Conservation (phyloP, 2,888 invertebrate species). For the Herminia tarsipennalis region DNA sequence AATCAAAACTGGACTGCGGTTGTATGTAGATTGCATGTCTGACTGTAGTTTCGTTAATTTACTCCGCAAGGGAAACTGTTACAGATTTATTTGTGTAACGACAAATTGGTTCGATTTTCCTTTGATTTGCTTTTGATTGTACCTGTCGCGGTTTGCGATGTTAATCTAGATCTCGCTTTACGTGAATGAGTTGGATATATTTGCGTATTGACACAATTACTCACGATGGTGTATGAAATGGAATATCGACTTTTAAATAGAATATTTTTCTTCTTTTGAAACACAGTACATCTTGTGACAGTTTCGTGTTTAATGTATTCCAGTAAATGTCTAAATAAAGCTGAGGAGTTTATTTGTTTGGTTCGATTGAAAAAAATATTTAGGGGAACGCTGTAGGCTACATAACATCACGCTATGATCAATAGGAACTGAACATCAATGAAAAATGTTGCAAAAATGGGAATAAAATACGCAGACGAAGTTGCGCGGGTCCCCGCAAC, state of each 20-base stretch:
- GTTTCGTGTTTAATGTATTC: too few species aligned
- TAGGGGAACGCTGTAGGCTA: too few species aligned
- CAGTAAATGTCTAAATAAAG: too few species aligned
- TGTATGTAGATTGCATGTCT: constrained; percentile 40
- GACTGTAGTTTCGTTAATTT: constrained; percentile 31
- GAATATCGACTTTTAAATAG: neutral
- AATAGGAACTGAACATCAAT: too few species aligned
- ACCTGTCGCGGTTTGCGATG: constrained; percentile 16
- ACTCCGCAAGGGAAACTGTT: constrained; percentile 31
- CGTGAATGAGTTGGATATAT: constrained; percentile 2
- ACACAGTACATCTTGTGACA: too few species aligned
- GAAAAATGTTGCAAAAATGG: too few species aligned
- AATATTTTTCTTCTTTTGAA: neutral
- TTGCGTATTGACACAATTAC: neutral
- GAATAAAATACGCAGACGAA: too few species aligned
- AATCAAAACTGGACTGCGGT: constrained; percentile 52
- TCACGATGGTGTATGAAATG: too few species aligned
- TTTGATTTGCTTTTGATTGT: constrained; percentile 23
- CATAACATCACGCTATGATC: too few species aligned
- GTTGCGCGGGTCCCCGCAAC: too few species aligned
- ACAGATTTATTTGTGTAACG: constrained; percentile 41
- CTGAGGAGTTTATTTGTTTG: too few species aligned
- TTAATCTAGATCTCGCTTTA: constrained; percentile 19
- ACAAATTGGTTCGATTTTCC: constrained; percentile 32
- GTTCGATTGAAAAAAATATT: too few species aligned